phyloP scores from a whole-genome alignment of 2,113 vertebrate species.

The Corythornis madagascariensis region DNA sequence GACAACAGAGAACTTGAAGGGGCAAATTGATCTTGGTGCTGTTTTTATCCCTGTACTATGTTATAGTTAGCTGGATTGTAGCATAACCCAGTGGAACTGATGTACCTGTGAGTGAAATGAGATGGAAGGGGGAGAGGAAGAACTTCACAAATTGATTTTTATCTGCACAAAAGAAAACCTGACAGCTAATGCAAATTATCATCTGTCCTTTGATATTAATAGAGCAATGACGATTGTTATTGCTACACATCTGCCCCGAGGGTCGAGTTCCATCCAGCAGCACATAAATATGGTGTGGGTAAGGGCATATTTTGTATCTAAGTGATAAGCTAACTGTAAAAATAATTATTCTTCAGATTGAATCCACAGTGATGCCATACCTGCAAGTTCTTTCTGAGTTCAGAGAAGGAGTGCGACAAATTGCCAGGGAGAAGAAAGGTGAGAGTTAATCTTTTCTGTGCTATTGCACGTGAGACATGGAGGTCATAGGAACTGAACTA shows the following conservation, averaged over 20 bases:
- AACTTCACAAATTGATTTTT: background rate
- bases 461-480: background rate
- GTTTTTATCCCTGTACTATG: background rate
- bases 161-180: background rate
- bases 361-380: constrained; percentile 92
- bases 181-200: background rate
- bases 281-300: background rate
- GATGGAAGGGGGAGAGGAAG: background rate
- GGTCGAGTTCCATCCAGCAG: background rate
- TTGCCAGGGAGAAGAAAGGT: constrained; percentile 93
- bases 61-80: background rate
- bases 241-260: background rate
- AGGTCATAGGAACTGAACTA: background rate
- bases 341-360: constrained; percentile 78
- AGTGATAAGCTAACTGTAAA: constrained; percentile 9
- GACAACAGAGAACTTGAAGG: background rate
- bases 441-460: background rate
- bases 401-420: constrained; percentile 87
- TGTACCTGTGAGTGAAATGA: background rate
- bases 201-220: background rate
- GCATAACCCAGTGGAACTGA: background rate
- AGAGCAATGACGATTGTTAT: background rate
- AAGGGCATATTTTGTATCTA: background rate
- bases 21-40: background rate
- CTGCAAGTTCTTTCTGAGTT: constrained; percentile 90